Evolutionary conservation across 2,797 vertebrate species (phyloP).

Genomic region (Paramormyrops hopkinsi): DNA sequence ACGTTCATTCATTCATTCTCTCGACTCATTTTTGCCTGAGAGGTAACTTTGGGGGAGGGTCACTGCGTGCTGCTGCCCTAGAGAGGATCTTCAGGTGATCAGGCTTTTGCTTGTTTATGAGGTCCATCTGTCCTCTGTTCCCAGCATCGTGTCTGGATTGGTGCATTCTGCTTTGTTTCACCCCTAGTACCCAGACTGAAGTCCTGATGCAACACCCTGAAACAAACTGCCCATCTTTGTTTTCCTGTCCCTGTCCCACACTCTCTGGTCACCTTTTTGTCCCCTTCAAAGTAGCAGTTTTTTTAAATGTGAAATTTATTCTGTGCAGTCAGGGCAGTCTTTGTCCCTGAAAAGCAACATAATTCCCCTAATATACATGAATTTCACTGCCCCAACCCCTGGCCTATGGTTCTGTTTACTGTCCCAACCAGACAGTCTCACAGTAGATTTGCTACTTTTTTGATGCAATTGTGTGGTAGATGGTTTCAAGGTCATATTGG

Average conservation of each 20-base stretch:
- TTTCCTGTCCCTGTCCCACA: not conserved
- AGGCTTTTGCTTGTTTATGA: not conserved
- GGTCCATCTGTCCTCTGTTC: not conserved
- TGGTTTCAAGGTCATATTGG: not conserved
- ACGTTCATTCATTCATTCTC: not conserved
- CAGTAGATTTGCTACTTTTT: not conserved
- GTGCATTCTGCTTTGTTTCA: not conserved
- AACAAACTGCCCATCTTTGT: not conserved
- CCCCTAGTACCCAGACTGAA: not conserved
- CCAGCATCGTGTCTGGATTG: not conserved
- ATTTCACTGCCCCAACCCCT: not conserved
- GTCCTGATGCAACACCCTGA: slow-evolving; percentile 7
- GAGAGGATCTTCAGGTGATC: not conserved
- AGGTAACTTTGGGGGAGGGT: not conserved
- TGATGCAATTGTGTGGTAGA: not conserved
- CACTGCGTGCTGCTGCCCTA: not conserved
- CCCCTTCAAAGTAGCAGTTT: not conserved
- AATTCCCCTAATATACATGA: not conserved
- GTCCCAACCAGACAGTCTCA: not conserved
- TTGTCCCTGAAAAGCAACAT: not conserved
- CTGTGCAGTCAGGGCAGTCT: not conserved
- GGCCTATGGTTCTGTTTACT: not conserved
- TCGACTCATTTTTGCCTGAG: not conserved
- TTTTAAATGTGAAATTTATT: not conserved
- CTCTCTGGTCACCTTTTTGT: not conserved